A percentile compares a stretch with the other conserved stretches of the same genome.
Conservation (phyloP, 2,888 invertebrate genomes). For the Mellilla xanthometata region DNA sequence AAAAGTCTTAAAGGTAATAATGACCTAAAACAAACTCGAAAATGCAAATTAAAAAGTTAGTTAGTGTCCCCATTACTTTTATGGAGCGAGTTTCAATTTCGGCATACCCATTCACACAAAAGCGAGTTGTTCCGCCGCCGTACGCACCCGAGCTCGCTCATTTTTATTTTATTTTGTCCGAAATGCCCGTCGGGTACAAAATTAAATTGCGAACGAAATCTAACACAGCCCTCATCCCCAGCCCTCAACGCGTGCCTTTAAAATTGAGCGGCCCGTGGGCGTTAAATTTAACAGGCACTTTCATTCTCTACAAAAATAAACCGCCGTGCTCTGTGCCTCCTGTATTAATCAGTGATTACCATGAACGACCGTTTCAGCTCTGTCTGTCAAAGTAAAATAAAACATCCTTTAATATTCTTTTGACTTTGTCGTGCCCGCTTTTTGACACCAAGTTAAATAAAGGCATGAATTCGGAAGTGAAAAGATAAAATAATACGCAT, state of each 20-base stretch:
- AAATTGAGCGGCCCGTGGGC: conserved; percentile 38
- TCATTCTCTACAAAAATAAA: conserved; percentile 33
- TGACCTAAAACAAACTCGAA: conserved; percentile 12
- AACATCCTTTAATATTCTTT: conserved; percentile 2
- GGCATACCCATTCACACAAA: conserved; percentile 28
- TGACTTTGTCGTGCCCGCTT: conserved; percentile 2
- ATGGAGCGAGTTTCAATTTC: conserved; percentile 25
- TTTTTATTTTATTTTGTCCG: conserved; percentile 45
- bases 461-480: not conserved
- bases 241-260: conserved; percentile 40
- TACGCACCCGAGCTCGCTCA: conserved; percentile 36
- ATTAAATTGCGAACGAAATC: conserved; percentile 59
- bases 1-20: conserved; percentile 8
- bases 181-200: conserved; percentile 51
- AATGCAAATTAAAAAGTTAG: conserved; percentile 18
- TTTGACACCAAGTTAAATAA: not conserved
- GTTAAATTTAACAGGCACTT: conserved; percentile 40
- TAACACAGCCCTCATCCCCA: conserved; percentile 44
- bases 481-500: not conserved
- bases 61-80: conserved; percentile 22
- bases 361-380: conserved; percentile 1
- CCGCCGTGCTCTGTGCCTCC: conserved; percentile 8
- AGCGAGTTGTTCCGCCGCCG: conserved; percentile 34
- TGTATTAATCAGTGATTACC: conserved; percentile 23
- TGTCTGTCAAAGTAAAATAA: conserved; percentile 7